A percentile compares a stretch with the other conserved stretches of the same genome.
Evolutionary conservation across 2,888 invertebrate species (phyloP).

Genomic region (Lepidonotus clava): DNA sequence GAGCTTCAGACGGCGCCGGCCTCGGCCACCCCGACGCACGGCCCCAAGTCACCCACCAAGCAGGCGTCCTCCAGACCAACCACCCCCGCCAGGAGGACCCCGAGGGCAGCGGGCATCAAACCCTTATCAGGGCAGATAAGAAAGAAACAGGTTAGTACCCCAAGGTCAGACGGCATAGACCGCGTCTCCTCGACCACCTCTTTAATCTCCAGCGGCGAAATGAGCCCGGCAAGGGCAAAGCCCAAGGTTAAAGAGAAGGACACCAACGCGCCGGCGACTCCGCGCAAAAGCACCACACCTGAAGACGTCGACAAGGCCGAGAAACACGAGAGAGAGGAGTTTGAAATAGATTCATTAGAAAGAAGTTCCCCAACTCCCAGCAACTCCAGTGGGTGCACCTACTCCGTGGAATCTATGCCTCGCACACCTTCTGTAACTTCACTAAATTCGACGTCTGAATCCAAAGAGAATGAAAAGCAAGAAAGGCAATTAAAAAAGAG

Average conservation of each 20-base stretch:
- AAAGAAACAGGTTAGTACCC: slow-evolving; percentile 49
- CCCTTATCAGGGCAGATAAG: slow-evolving; percentile 18
- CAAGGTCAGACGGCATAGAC: slow-evolving; percentile 37
- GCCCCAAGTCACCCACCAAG: slow-evolving; percentile 22
- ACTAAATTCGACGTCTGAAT: slow-evolving; percentile 23
- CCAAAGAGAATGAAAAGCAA: slow-evolving; percentile 44
- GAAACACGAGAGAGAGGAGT: neutral
- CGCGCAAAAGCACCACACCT: neutral
- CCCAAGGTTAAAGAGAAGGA: slow-evolving; percentile 41
- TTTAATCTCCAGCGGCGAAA: slow-evolving; percentile 8
- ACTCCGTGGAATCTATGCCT: neutral
- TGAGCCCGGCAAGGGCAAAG: neutral
- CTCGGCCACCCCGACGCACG: neutral
- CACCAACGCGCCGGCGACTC: slow-evolving; percentile 11
- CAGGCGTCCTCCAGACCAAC: slow-evolving; percentile 16
- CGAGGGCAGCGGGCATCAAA: neutral
- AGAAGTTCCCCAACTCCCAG: slow-evolving; percentile 34
- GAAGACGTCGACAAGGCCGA: neutral
- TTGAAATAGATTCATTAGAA: slow-evolving; percentile 24
- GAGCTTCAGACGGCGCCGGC: neutral
- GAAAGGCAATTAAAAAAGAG: slow-evolving; percentile 17
- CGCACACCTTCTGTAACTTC: slow-evolving; percentile 3
- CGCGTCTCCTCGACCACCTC: slow-evolving; percentile 40
- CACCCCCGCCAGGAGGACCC: slow-evolving; percentile 15
- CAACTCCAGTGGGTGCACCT: slow-evolving; percentile 12